Evolutionary conservation across 2,113 vertebrate species (phyloP).

Genomic region (cattle (Bos taurus)): DNA sequence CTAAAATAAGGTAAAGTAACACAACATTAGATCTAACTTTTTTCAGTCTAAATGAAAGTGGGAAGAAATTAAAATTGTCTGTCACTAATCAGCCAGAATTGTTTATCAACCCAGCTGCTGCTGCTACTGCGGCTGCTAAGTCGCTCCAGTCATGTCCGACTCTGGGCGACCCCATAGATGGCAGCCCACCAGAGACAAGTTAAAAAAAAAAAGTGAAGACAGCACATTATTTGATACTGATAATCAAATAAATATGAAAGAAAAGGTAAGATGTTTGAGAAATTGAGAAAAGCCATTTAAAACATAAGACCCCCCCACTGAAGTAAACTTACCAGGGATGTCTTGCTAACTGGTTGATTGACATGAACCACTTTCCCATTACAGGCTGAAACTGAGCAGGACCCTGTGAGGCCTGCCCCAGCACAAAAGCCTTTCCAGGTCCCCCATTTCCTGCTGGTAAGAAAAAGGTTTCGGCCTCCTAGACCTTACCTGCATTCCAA

Average conservation of each 20-base stretch:
- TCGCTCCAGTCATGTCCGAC: too few relatives aligned
- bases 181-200: neutral
- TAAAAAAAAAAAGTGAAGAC: neutral
- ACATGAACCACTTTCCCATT: neutral
- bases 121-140: too few relatives aligned
- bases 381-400: neutral
- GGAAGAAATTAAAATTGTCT: conserved; percentile 27
- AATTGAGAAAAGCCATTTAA: neutral
- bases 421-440: neutral
- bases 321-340: neutral
- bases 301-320: neutral
- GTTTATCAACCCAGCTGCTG: neutral
- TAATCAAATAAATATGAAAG: neutral
- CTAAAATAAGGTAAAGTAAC: neutral
- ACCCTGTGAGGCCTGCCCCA: neutral
- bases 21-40: neutral
- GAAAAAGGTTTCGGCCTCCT: neutral
- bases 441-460: neutral
- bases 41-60: neutral
- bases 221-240: neutral
- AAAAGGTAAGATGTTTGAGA: neutral
- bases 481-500: neutral
- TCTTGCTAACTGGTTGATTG: neutral
- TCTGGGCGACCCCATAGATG: too few relatives aligned
- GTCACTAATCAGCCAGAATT: neutral